A percentile compares a stretch with the other conserved stretches of the same genome.
Conservation (phyloP, 1,140 invertebrate species). For the Calephelis virginiensis region DNA sequence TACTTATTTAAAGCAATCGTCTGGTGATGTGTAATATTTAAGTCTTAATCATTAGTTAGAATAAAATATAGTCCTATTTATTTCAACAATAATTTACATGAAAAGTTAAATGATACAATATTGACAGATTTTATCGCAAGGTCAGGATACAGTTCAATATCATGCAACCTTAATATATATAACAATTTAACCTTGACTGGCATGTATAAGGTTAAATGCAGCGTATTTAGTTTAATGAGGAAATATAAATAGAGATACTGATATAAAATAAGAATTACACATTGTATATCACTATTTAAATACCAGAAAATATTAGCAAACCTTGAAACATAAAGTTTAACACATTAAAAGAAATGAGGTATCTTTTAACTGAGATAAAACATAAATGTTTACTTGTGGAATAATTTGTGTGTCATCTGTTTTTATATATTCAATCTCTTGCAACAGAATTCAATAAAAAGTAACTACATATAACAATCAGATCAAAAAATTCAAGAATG, state of each 20-base stretch:
- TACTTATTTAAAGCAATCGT: background rate
- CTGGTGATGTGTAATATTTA: background rate
- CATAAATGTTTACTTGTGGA: too few relatives aligned
- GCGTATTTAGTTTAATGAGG: slow-evolving; percentile 10
- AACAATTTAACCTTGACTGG: slow-evolving; percentile 2
- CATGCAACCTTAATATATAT: slow-evolving; percentile 14
- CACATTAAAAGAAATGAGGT: too few relatives aligned
- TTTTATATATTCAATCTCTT: too few relatives aligned
- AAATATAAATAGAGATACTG: background rate
- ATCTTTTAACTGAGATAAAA: too few relatives aligned
- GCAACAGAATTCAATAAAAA: too few relatives aligned
- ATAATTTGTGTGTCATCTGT: too few relatives aligned
- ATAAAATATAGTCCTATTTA: background rate
- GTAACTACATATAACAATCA: too few relatives aligned
- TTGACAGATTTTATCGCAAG: background rate
- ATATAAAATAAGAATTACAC: background rate
- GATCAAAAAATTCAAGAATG: too few relatives aligned
- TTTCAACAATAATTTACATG: background rate
- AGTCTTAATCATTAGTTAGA: background rate
- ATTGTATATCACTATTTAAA: background rate
- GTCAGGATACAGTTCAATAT: slow-evolving; percentile 8
- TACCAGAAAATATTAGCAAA: too few relatives aligned
- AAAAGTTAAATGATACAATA: background rate
- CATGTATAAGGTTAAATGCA: slow-evolving; percentile 13
- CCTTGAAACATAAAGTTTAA: too few relatives aligned